phyloP scores from a whole-genome alignment of 1,140 invertebrate species.

The Trinorchestia longiramus region DNA sequence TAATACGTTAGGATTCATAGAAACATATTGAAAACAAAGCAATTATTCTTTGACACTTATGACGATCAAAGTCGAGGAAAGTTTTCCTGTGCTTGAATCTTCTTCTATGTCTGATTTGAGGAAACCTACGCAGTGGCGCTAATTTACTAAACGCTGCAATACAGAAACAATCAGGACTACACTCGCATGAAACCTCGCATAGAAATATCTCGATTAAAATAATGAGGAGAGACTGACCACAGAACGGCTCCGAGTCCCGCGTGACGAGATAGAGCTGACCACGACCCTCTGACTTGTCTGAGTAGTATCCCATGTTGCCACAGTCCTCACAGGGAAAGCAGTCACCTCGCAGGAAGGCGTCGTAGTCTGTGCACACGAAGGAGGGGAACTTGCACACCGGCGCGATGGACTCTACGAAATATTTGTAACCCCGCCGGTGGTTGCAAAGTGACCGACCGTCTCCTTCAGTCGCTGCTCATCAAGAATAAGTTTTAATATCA shows the following conservation, averaged over 20 bases:
- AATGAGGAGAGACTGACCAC: conserved; percentile 73
- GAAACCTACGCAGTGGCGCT: no score
- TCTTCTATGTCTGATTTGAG: no score
- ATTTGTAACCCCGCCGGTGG: conserved; percentile 90
- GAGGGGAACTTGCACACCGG: conserved; percentile 90
- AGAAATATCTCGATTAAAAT: no score
- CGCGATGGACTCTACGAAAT: conserved; percentile 93
- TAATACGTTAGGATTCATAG: not conserved
- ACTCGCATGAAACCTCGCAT: no score
- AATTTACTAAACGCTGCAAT: no score
- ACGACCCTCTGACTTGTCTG: conserved; percentile 82
- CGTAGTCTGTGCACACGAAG: conserved; percentile 87
- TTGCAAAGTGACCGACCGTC: conserved; percentile 91
- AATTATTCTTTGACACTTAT: no score
- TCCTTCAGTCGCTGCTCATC: conserved; percentile 72
- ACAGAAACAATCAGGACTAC: no score
- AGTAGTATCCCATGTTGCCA: conserved; percentile 95
- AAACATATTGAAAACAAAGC: not conserved
- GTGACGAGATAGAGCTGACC: conserved; percentile 86
- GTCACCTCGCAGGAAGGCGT: conserved; percentile 82
- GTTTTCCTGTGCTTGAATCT: no score
- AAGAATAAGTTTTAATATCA: not conserved
- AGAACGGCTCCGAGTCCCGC: conserved; percentile 91
- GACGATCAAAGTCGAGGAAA: no score
- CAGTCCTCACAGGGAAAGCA: conserved; percentile 77